These are phyloP conservation scores for Spea multiplicata DNA, from an alignment of 2,113 vertebrate species.

Conservation along the genomic window DNA sequence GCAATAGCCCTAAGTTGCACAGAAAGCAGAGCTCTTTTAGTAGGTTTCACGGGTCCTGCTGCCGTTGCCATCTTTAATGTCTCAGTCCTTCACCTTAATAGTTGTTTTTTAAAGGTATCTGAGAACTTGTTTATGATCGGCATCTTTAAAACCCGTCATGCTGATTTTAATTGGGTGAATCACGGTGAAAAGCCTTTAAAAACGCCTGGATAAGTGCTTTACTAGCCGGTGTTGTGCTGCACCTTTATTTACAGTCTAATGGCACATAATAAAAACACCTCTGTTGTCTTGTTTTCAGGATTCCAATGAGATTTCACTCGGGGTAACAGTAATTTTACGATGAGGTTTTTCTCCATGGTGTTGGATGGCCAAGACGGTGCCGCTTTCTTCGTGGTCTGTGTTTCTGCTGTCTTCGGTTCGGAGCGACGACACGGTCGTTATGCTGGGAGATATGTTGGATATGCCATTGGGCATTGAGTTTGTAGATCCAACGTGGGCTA, in stretches of 20 bases:
- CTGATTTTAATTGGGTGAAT: too few relatives aligned
- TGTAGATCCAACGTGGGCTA: background rate
- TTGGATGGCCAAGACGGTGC: background rate
- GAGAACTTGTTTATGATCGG: too few relatives aligned
- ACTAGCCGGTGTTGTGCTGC: too few relatives aligned
- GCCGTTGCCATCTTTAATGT: too few relatives aligned
- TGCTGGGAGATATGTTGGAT: conserved; percentile 48
- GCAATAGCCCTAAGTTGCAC: too few relatives aligned
- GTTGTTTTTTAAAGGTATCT: too few relatives aligned
- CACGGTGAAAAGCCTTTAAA: too few relatives aligned
- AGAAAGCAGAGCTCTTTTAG: too few relatives aligned
- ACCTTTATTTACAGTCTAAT: background rate
- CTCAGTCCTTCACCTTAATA: too few relatives aligned
- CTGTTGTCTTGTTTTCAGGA: conserved; percentile 56
- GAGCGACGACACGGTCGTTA: conserved; percentile 51
- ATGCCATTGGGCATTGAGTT: conserved; percentile 61
- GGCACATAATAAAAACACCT: background rate
- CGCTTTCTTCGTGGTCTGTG: conserved; percentile 57
- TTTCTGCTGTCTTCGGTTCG: conserved; percentile 61
- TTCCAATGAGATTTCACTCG: conserved; percentile 65
- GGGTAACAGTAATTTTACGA: conserved; percentile 61
- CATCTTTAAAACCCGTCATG: too few relatives aligned
- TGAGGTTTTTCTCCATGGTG: conserved; percentile 53
- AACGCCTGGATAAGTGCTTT: too few relatives aligned
- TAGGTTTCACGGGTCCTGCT: too few relatives aligned